Percentiles rank a stretch among this genome's conserved stretches.
These are phyloP conservation scores for Alcedo quadribrachys DNA, from an alignment of 2,797 vertebrate genomes.

Conservation along the genomic window DNA sequence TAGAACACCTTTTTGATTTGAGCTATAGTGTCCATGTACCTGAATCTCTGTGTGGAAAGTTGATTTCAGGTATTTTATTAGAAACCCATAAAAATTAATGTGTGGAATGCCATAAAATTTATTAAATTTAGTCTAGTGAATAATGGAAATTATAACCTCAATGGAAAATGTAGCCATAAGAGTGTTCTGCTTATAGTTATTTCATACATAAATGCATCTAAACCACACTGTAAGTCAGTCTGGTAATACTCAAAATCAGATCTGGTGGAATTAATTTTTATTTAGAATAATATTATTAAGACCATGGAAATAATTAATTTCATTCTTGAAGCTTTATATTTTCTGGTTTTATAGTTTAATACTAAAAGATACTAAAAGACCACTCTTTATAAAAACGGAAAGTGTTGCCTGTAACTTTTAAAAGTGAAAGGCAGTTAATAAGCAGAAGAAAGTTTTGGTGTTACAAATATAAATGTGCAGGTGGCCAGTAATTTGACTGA, in stretches of 20 bases:
- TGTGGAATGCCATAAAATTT: not conserved
- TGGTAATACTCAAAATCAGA: not conserved
- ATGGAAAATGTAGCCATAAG: not conserved
- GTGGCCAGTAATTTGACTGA: slow-evolving; percentile 44
- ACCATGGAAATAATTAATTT: not conserved
- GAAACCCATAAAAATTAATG: not conserved
- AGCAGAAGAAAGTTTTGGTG: not conserved
- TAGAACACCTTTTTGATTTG: not conserved
- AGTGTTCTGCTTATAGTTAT: not conserved
- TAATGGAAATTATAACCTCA: not conserved
- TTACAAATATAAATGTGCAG: not conserved
- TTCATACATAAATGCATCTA: not conserved
- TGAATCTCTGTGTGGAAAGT: not conserved
- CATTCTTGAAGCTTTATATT: not conserved
- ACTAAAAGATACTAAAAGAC: not conserved
- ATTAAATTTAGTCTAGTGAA: not conserved
- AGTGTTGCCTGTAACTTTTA: not conserved
- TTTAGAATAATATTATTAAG: not conserved
- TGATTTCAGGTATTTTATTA: not conserved
- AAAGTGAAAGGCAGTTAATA: not conserved
- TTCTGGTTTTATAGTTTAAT: not conserved
- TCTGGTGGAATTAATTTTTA: not conserved
- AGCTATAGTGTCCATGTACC: not conserved
- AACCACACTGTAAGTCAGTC: not conserved
- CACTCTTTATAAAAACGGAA: not conserved